A percentile compares a stretch with the other conserved stretches of the same genome.
Evolutionary conservation across 2,113 vertebrate species (phyloP).

Genomic region (Pelusios castaneus): DNA sequence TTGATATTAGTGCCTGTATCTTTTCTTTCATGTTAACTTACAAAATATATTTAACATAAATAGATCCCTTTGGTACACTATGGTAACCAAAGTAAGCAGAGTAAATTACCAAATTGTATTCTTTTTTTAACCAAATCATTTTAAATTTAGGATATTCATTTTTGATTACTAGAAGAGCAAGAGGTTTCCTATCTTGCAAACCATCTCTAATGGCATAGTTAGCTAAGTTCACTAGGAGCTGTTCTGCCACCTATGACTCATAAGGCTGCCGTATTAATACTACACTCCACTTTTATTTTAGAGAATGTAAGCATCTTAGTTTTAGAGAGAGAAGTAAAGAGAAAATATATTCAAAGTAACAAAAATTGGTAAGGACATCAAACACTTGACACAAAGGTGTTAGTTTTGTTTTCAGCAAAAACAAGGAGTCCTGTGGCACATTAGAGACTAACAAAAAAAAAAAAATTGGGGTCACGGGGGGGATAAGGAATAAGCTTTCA

Average conservation of each 20-base stretch:
- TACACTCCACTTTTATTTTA: slow-evolving; percentile 42
- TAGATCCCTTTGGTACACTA: background rate
- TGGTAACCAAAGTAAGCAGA: background rate
- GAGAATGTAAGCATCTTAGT: slow-evolving; percentile 3
- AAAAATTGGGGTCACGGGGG: too few species aligned
- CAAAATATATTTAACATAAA: background rate
- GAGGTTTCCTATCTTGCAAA: background rate
- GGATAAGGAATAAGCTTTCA: too few species aligned
- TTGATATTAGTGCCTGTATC: background rate
- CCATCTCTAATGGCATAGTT: background rate
- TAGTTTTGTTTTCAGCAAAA: too few species aligned
- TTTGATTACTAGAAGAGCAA: background rate
- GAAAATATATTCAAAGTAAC: background rate
- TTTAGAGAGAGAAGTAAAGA: background rate
- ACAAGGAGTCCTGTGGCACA: too few species aligned
- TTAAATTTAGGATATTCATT: background rate
- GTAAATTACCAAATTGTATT: background rate
- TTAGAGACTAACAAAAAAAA: too few species aligned
- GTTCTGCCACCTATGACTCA: slow-evolving; percentile 29
- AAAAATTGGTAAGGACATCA: background rate
- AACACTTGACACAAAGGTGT: too few species aligned
- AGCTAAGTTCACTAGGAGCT: background rate
- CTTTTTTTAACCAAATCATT: background rate
- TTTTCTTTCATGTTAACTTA: background rate
- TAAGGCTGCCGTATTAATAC: slow-evolving; percentile 4